Evolutionary conservation across 1,140 invertebrate species (phyloP).

Genomic region (roundworm (Caenorhabditis elegans)): DNA sequence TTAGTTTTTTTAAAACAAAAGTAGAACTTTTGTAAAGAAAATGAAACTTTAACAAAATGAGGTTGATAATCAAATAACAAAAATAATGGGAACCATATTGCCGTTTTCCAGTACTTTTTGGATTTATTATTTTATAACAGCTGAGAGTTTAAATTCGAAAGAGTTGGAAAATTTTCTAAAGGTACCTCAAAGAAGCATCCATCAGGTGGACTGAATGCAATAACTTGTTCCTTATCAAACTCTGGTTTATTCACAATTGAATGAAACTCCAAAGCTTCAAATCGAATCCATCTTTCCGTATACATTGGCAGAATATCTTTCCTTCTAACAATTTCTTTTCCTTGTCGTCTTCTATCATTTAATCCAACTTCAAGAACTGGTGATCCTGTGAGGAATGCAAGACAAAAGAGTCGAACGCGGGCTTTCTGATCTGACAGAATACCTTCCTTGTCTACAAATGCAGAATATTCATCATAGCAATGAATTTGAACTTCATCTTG

Average conservation of each 20-base stretch:
- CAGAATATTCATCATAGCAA: slow-evolving; percentile 87
- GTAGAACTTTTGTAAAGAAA: too few relatives aligned
- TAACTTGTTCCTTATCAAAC: slow-evolving; percentile 84
- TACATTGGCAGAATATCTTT: slow-evolving; percentile 98
- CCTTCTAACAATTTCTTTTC: slow-evolving; percentile 94
- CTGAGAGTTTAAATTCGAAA: neutral
- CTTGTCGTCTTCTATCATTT: slow-evolving; percentile 89
- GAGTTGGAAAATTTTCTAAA: neutral
- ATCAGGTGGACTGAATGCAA: slow-evolving; percentile 96
- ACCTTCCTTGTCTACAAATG: slow-evolving; percentile 85
- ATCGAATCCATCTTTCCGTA: slow-evolving; percentile 97
- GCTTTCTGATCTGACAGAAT: slow-evolving; percentile 87
- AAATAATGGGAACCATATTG: too few relatives aligned
- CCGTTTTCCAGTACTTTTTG: too few relatives aligned
- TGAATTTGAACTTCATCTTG: slow-evolving; percentile 89
- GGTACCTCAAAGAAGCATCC: slow-evolving; percentile 92
- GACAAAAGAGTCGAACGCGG: slow-evolving; percentile 87
- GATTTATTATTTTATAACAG: too few relatives aligned
- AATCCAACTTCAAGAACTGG: slow-evolving; percentile 93
- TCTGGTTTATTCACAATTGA: slow-evolving; percentile 86
- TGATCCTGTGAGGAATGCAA: slow-evolving; percentile 85
- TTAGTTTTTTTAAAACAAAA: too few relatives aligned
- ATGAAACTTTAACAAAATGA: too few relatives aligned
- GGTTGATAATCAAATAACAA: too few relatives aligned
- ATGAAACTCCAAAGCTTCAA: slow-evolving; percentile 92